phyloP scores from a whole-genome alignment of 1,140 invertebrate species.

The Pollicipes pollicipes region DNA sequence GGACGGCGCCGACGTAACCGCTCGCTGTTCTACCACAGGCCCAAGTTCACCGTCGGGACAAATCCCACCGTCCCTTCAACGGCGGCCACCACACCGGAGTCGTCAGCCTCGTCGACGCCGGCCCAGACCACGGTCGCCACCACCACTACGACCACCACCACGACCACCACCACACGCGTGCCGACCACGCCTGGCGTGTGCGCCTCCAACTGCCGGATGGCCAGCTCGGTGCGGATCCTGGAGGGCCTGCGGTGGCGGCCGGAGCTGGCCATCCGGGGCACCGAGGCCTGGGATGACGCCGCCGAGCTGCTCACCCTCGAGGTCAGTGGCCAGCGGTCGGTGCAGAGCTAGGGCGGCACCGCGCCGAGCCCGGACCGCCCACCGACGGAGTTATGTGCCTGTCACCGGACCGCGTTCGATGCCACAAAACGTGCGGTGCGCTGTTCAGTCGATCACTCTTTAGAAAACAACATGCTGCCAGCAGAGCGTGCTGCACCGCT shows the following conservation, averaged over 20 bases:
- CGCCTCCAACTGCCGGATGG: conserved; percentile 54
- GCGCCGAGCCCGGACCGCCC: too few species aligned
- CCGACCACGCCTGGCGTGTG: conserved; percentile 66
- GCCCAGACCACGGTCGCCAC: conserved; percentile 35
- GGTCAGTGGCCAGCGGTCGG: conserved; percentile 32
- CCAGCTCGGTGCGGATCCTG: conserved; percentile 62
- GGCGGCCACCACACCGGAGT: not conserved
- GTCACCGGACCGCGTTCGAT: too few species aligned
- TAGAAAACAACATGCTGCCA: too few species aligned
- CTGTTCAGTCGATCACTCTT: too few species aligned
- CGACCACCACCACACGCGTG: conserved; percentile 48
- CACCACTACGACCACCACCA: conserved; percentile 48
- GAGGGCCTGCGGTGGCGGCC: conserved; percentile 58
- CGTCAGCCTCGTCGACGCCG: conserved; percentile 22
- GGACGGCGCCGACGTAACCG: too few species aligned
- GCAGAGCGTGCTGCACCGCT: too few species aligned
- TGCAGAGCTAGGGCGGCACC: too few species aligned
- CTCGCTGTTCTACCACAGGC: not conserved
- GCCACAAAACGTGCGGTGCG: too few species aligned
- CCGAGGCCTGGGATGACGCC: conserved; percentile 60
- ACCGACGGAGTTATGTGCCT: too few species aligned
- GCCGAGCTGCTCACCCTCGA: conserved; percentile 39
- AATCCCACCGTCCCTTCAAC: not conserved
- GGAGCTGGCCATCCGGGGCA: conserved; percentile 65
- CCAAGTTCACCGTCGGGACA: not conserved